Evolutionary conservation across 2,888 invertebrate species (phyloP).

Genomic region (Polia nebulosa): DNA sequence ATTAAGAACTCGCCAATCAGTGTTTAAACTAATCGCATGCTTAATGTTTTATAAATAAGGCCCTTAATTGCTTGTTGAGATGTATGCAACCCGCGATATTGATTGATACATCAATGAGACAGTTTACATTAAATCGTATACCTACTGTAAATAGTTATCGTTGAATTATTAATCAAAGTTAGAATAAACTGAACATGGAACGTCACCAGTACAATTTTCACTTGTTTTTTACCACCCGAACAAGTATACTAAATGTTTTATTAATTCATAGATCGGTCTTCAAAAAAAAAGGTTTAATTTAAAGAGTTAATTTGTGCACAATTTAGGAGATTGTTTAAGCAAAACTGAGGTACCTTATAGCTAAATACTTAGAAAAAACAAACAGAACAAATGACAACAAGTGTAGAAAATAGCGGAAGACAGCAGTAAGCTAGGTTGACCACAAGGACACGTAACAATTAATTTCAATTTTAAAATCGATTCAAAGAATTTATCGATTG

Average conservation of each 20-base stretch:
- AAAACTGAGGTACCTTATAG: slow-evolving; percentile 49
- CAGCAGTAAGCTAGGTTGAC: slow-evolving; percentile 41
- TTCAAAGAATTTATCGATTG: neutral
- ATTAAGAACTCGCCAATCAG: too few relatives aligned
- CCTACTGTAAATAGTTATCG: neutral
- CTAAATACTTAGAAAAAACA: slow-evolving; percentile 55
- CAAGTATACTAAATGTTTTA: slow-evolving; percentile 5
- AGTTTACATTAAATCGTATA: slow-evolving; percentile 22
- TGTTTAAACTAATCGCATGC: too few relatives aligned
- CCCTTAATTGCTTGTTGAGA: neutral
- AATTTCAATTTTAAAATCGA: slow-evolving; percentile 11
- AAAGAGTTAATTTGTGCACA: slow-evolving; percentile 39
- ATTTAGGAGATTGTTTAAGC: slow-evolving; percentile 36
- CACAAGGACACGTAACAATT: slow-evolving; percentile 28
- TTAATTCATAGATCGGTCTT: neutral
- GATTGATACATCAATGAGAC: neutral
- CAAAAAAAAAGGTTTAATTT: neutral
- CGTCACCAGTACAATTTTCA: neutral
- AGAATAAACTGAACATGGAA: neutral
- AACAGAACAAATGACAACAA: slow-evolving; percentile 66
- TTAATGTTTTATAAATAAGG: too few relatives aligned
- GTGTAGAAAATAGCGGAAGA: slow-evolving; percentile 63
- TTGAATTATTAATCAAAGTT: slow-evolving; percentile 2
- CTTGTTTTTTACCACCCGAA: slow-evolving; percentile 26
- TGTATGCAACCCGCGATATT: slow-evolving; percentile 2